These are phyloP conservation scores for Plemyria rubiginata DNA, from an alignment of 2,888 invertebrate genomes.

Conservation along the genomic window DNA sequence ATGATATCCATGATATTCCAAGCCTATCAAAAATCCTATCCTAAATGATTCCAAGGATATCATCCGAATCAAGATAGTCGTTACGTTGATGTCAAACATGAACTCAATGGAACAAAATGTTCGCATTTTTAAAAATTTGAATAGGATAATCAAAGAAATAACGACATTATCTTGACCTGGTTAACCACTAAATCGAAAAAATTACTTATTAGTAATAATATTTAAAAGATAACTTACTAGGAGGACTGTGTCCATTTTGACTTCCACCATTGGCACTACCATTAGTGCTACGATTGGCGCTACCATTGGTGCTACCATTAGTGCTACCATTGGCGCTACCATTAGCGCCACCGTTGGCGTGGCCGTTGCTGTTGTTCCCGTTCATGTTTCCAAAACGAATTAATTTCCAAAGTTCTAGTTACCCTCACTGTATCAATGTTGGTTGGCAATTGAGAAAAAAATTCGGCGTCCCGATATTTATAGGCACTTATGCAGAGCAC, in stretches of 20 bases:
- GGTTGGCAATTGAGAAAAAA: slow-evolving; percentile 15
- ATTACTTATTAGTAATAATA: neutral
- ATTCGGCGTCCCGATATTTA: slow-evolving; percentile 21
- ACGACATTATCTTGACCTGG: too few species aligned
- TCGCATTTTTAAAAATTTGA: too few species aligned
- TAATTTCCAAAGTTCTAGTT: slow-evolving; percentile 2
- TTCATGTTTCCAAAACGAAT: slow-evolving; percentile 26
- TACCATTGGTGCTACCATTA: slow-evolving; percentile 11
- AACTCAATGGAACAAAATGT: too few species aligned
- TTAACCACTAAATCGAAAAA: neutral
- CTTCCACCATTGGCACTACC: slow-evolving; percentile 2
- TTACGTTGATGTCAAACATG: too few species aligned
- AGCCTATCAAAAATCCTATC: too few species aligned
- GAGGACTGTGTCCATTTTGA: neutral
- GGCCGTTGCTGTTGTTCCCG: slow-evolving; percentile 22
- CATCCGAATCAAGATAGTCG: too few species aligned
- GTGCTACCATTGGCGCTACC: slow-evolving; percentile 21
- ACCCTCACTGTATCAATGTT: slow-evolving; percentile 15
- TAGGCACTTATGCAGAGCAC: slow-evolving; percentile 6
- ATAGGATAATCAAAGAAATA: too few species aligned
- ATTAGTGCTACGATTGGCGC: slow-evolving; percentile 8
- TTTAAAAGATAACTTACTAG: slow-evolving; percentile 6
- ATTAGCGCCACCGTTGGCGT: slow-evolving; percentile 16
- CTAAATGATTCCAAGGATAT: too few species aligned
- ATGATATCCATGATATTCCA: too few species aligned